Conservation (phyloP, 2,113 vertebrate genomes). For the Lucifuga dentata region DNA sequence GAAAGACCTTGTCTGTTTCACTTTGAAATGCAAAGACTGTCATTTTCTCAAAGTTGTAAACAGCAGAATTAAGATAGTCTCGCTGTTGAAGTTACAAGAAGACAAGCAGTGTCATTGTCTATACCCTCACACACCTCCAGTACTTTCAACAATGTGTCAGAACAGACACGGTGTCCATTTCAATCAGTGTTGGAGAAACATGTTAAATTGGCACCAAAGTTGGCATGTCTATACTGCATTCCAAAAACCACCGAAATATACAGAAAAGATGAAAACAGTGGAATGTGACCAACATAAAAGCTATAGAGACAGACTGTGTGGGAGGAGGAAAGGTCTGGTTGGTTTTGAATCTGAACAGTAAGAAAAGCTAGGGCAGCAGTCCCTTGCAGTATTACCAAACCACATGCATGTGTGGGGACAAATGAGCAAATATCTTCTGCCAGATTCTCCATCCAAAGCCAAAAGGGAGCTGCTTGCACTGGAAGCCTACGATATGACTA, state of each 20-base stretch:
- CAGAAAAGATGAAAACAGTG: conserved; percentile 41
- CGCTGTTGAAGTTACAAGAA: not conserved
- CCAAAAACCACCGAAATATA: conserved; percentile 26
- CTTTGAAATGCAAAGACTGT: too few relatives aligned
- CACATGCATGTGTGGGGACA: conserved; percentile 79
- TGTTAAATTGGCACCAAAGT: conserved; percentile 11
- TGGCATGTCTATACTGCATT: conserved; percentile 6
- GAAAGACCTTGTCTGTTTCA: too few relatives aligned
- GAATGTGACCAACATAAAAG: conserved; percentile 40
- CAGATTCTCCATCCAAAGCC: conserved; percentile 69
- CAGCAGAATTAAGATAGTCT: not conserved
- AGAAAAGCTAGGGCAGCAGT: conserved; percentile 65
- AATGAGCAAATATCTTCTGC: conserved; percentile 77
- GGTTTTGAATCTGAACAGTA: conserved; percentile 57
- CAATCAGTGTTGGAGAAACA: not conserved
- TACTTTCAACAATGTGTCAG: not conserved
- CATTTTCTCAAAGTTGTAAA: too few relatives aligned
- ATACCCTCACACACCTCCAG: not conserved
- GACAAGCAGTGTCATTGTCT: not conserved
- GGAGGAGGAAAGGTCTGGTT: conserved; percentile 69
- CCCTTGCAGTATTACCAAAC: conserved; percentile 74
- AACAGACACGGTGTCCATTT: conserved; percentile 2
- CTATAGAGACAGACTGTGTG: conserved; percentile 59
- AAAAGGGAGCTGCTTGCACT: conserved; percentile 65
- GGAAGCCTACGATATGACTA: conserved; percentile 68